Conservation (phyloP, 2,113 vertebrate genomes). For the Procavia capensis region DNA sequence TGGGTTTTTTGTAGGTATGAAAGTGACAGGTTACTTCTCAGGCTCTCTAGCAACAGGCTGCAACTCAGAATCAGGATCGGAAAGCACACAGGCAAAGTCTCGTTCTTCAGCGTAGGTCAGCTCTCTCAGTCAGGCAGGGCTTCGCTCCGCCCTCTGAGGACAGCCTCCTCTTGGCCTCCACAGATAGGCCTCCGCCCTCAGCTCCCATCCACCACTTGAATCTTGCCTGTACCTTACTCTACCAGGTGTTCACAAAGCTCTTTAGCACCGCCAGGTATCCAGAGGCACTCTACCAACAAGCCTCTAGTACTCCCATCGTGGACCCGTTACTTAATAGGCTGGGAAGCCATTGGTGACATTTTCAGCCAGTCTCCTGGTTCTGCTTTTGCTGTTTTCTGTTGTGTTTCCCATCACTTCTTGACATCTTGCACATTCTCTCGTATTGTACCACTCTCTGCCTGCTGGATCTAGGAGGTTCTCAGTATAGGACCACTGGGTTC, state of each 20-base stretch:
- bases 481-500: neutral
- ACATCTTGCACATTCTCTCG: neutral
- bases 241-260: neutral
- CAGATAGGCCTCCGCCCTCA: neutral
- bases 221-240: neutral
- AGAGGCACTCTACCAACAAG: neutral
- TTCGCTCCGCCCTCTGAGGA: neutral
- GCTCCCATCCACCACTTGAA: too few species aligned
- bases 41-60: too few species aligned
- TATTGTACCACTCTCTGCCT: neutral
- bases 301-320: neutral
- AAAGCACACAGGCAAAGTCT: neutral
- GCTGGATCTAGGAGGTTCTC: neutral
- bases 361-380: neutral
- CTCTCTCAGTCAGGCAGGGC: neutral
- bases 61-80: neutral
- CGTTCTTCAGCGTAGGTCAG: neutral
- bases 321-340: neutral
- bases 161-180: neutral
- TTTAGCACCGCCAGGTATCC: neutral
- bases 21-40: too few species aligned
- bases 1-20: too few species aligned
- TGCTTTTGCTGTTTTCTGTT: neutral
- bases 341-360: neutral
- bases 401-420: neutral